phyloP scores from a whole-genome alignment of 2,113 vertebrate species.

The Erythrocercus mccallii region DNA sequence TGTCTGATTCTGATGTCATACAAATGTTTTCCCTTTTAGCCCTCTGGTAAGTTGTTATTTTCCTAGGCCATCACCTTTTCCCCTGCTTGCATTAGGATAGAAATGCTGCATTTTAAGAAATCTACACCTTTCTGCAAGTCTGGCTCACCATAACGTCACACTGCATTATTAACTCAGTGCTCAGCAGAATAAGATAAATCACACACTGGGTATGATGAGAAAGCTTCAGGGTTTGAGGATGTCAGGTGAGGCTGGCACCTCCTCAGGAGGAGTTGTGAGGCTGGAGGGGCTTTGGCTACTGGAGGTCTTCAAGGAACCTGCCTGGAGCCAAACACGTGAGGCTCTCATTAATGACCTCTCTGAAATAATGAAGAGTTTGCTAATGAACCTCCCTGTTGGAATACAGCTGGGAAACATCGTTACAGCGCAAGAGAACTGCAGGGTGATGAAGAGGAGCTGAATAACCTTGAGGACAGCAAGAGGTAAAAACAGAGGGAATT shows the following conservation, averaged over 20 bases:
- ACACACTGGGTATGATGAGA: background rate
- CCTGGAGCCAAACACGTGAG: background rate
- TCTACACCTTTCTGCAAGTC: background rate
- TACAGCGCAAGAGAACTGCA: background rate
- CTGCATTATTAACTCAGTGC: background rate
- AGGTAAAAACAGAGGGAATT: background rate
- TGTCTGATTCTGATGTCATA: background rate
- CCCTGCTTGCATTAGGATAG: background rate
- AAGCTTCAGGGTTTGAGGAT: background rate
- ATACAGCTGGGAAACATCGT: background rate
- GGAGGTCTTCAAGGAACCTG: background rate
- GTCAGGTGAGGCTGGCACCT: background rate
- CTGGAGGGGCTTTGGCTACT: background rate
- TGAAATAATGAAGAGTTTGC: background rate
- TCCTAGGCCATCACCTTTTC: background rate
- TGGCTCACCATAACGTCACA: background rate
- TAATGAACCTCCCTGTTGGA: slow-evolving; percentile 11
- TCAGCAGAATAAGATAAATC: background rate
- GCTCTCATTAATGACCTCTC: background rate
- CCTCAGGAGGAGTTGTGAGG: background rate
- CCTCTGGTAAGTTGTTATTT: background rate
- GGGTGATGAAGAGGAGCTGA: background rate
- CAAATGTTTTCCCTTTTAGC: background rate
- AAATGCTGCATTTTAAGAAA: background rate
- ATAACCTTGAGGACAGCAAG: slow-evolving; percentile 21